Percentiles rank a stretch among this genome's conserved stretches.
phyloP scores from a whole-genome alignment of 2,113 vertebrate species.

The Macaca mulatta region DNA sequence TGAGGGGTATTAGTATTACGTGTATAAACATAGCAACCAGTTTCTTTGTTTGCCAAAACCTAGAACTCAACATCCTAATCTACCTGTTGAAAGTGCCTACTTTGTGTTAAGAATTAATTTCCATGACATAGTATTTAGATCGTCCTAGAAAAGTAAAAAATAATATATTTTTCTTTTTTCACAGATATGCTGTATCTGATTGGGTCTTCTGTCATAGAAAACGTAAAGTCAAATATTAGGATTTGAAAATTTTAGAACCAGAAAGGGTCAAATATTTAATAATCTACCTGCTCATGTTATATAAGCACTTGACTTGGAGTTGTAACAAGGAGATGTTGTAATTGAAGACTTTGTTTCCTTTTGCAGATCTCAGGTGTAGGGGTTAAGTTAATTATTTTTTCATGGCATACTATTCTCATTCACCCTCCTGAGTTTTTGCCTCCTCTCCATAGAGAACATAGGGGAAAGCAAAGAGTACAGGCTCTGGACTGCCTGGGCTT shows the following conservation, averaged over 20 bases:
- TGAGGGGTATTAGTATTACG: background rate
- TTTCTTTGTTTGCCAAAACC: too few relatives aligned
- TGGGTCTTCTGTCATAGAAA: background rate
- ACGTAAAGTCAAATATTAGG: background rate
- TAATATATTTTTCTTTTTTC: background rate
- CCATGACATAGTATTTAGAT: background rate
- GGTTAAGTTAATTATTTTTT: background rate
- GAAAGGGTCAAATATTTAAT: background rate
- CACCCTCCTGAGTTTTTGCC: background rate
- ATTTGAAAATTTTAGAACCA: conserved; percentile 1
- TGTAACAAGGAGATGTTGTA: background rate
- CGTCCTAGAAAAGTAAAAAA: conserved; percentile 4
- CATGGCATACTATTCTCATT: background rate
- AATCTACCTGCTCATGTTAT: background rate
- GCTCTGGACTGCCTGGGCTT: background rate
- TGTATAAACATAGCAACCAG: background rate
- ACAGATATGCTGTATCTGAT: background rate
- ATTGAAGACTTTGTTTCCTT: background rate
- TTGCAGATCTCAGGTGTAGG: background rate
- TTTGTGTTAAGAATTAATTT: background rate
- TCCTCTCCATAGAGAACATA: background rate
- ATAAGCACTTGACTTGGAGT: background rate
- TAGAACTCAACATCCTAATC: background rate
- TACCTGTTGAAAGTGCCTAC: background rate
- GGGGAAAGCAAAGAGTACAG: background rate